Base-by-base conservation (phyloP, 2,888 invertebrate species). In the Acronicta alni region DNA sequence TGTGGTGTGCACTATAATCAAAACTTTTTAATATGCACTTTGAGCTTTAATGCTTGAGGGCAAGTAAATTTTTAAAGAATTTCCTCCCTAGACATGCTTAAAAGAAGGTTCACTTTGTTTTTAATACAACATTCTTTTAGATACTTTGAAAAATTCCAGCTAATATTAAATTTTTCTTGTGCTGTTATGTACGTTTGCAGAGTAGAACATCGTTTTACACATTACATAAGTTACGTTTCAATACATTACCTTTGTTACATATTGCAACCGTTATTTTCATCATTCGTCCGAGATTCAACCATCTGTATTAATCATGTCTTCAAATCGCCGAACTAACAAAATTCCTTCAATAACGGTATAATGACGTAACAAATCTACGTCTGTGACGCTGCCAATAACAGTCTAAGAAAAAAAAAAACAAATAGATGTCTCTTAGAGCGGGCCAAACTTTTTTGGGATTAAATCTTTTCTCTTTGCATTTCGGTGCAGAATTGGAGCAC, bases 401-500 rank as follows among this genome's bases (percentile, higher is more conserved):
- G 17, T 37, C 14, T 9, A 37, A 43, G 35, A 38, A 15, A 38
- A 47, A 30, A 54, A 26, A 59, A 44, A 57, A 15, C 15, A 51
- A 60, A 56, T 39, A 30, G 23, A 23, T 52, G 35, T n/a, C 43
- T 46, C 45, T 73, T 54, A 55, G 30, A 55, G 17, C 37, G 43
- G 42, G 20, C 35, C 37, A 56, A 60, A 57, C 72, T 79, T 79
- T 75, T 62, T 64, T 64, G 56, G 75, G 69, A 83, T 86, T 82
- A 84, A 88, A 86, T 84, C 82, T 83, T 87, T 82, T 83, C 77
- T 81, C 78, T 85, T 87, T 88, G 83, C 87, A 89, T 86, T 87
- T 81, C 67, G 66, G 81, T 83, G 77, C 83, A 77, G 79, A 89
- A 89, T 88, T 87, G 88, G 85, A 82, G 77, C 88, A 86, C 88